Percentiles rank a stretch among this genome's conserved stretches.
phyloP scores from a whole-genome alignment of 2,888 invertebrate genomes.

The Lamellibrachia satsuma region DNA sequence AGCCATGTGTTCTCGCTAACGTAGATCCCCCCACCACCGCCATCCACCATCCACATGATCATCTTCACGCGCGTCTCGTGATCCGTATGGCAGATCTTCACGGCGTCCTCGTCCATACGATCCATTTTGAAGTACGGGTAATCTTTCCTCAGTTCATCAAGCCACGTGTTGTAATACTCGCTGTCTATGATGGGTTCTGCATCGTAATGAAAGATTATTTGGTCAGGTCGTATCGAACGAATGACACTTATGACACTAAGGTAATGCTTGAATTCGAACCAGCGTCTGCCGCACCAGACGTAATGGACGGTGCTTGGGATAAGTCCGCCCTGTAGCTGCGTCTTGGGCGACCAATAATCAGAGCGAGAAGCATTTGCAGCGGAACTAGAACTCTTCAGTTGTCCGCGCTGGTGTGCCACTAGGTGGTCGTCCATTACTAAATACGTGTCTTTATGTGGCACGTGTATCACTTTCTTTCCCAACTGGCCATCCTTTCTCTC shows the following conservation, averaged over 20 bases:
- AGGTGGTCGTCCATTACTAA: background rate
- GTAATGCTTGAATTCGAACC: constrained; percentile 56
- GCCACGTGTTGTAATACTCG: constrained; percentile 50
- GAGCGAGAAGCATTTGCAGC: background rate
- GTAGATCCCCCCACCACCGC: constrained; percentile 54
- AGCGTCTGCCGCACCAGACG: constrained; percentile 53
- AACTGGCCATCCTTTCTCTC: background rate
- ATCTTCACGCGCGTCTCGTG: constrained; percentile 29
- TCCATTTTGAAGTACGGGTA: constrained; percentile 46
- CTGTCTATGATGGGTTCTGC: constrained; percentile 43
- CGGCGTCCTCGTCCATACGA: constrained; percentile 38
- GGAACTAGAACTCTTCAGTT: background rate
- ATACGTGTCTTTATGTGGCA: background rate
- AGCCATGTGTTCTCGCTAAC: constrained; percentile 48
- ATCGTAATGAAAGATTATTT: constrained; percentile 49
- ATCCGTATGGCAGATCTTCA: constrained; percentile 18
- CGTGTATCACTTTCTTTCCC: background rate
- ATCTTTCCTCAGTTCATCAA: constrained; percentile 47
- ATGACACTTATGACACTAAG: constrained; percentile 48
- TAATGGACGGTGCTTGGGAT: constrained; percentile 47
- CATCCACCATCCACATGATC: constrained; percentile 43
- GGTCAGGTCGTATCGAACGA: constrained; percentile 50
- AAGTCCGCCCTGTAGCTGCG: constrained; percentile 30
- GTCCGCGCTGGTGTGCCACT: background rate
- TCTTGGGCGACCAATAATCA: constrained; percentile 25